Evolutionary conservation across 2,888 invertebrate genomes (phyloP).

Genomic region (Trichogramma dendrolimi): DNA sequence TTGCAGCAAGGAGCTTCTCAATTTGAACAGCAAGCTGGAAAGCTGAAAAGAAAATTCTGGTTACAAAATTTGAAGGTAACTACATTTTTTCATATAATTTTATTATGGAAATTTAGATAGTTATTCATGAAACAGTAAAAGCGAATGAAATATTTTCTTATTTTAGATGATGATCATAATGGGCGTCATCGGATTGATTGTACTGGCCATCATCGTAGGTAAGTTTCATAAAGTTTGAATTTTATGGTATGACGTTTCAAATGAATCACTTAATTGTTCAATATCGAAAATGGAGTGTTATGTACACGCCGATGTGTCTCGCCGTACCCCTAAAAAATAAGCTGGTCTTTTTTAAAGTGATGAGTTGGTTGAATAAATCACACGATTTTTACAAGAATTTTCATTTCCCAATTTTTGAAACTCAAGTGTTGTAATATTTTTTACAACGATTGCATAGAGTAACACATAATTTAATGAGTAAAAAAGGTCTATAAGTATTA

Average conservation of each 20-base stretch:
- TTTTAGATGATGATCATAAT: conserved; percentile 83
- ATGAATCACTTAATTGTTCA: conserved; percentile 30
- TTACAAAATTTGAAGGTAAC: conserved; percentile 87
- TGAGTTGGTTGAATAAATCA: no score
- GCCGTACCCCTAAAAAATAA: conserved; percentile 34
- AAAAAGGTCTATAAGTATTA: no score
- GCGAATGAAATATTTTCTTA: conserved; percentile 5
- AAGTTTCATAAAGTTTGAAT: conserved; percentile 50
- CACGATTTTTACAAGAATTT: no score
- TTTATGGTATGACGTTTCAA: conserved; percentile 8
- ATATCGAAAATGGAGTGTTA: conserved; percentile 36
- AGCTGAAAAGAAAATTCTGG: conserved; percentile 95
- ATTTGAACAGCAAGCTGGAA: conserved; percentile 94
- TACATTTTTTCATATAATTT: neutral
- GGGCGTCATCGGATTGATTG: conserved; percentile 76
- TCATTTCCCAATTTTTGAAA: no score
- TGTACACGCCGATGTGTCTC: conserved; percentile 44
- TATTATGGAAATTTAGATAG: no score
- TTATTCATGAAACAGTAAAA: neutral
- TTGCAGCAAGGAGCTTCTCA: conserved; percentile 90
- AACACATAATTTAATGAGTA: no score
- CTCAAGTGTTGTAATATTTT: no score
- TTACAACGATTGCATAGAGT: no score
- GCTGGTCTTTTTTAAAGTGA: no score
- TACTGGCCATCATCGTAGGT: conserved; percentile 81